Conservation (phyloP, 64 coral and sea anemone species). For the Montipora cactus region DNA sequence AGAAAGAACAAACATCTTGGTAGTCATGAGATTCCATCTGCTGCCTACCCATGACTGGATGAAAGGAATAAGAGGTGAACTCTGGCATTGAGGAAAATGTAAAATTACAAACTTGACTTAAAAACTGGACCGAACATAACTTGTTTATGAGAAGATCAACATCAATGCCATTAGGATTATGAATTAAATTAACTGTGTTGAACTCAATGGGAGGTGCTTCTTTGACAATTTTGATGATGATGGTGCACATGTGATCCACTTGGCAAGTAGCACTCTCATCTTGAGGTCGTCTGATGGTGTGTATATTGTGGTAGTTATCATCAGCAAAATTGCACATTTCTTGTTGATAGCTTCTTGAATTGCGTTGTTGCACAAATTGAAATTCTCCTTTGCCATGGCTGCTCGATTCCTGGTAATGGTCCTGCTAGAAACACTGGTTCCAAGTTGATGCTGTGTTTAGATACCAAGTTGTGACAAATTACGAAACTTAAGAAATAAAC, state of each 20-base stretch:
- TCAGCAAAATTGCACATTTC: conserved; percentile 4
- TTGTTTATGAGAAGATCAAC: conserved; percentile 46
- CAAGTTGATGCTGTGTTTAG: not conserved
- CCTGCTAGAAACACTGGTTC: not conserved
- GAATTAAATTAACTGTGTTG: conserved; percentile 4
- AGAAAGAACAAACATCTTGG: too few relatives aligned
- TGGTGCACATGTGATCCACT: conserved; percentile 23
- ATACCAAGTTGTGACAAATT: not conserved
- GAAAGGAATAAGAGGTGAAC: not conserved
- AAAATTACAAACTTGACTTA: conserved; percentile 20
- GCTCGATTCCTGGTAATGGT: not conserved
- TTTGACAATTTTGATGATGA: conserved; percentile 45
- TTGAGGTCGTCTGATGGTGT: conserved; percentile 19
- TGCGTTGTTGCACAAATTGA: not conserved
- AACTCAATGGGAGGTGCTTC: conserved; percentile 1
- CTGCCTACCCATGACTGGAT: too few relatives aligned
- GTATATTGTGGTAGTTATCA: conserved; percentile 1
- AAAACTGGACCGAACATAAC: conserved; percentile 28
- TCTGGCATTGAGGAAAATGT: conserved; percentile 54
- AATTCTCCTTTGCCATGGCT: not conserved
- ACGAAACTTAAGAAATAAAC: not conserved
- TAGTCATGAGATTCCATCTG: too few relatives aligned
- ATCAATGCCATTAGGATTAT: conserved; percentile 22
- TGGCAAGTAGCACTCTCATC: not conserved
- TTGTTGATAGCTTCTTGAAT: not conserved